Conservation (phyloP, 2,797 vertebrate genomes). For the Gorsachius magnificus region DNA sequence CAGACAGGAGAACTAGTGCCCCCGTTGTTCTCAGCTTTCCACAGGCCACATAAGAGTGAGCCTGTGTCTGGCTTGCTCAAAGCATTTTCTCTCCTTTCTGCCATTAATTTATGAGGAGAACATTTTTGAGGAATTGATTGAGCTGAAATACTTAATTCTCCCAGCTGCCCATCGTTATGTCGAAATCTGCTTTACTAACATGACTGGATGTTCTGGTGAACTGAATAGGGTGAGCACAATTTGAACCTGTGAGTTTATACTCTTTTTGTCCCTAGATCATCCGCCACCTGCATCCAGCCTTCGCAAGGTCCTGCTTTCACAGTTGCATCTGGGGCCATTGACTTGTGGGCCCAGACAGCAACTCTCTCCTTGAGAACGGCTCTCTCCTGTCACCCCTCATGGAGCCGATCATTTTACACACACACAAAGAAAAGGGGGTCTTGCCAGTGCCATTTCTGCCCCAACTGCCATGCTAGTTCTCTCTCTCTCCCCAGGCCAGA, state of each 20-base stretch:
- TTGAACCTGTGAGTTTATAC: not conserved
- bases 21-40: not conserved
- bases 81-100: not conserved
- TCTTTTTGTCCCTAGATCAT: not conserved
- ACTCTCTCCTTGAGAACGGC: not conserved
- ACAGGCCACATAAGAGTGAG: not conserved
- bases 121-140: not conserved
- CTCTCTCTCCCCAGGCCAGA: not conserved
- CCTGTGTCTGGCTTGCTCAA: not conserved
- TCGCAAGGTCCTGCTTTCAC: not conserved
- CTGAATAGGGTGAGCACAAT: not conserved
- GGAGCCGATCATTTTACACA: not conserved
- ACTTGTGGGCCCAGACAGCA: not conserved
- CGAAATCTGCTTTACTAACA: not conserved
- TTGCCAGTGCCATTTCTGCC: not conserved
- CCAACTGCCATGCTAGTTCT: not conserved
- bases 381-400: not conserved
- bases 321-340: not conserved
- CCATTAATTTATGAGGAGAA: not conserved
- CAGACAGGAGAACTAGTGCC: not conserved
- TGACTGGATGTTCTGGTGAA: not conserved
- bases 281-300: not conserved
- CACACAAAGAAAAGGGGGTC: rapidly evolving
- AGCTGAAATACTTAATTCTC: not conserved
- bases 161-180: not conserved